Evolutionary conservation across 1,140 invertebrate genomes (phyloP).

Genomic region (Hylyphantes graminicola): DNA sequence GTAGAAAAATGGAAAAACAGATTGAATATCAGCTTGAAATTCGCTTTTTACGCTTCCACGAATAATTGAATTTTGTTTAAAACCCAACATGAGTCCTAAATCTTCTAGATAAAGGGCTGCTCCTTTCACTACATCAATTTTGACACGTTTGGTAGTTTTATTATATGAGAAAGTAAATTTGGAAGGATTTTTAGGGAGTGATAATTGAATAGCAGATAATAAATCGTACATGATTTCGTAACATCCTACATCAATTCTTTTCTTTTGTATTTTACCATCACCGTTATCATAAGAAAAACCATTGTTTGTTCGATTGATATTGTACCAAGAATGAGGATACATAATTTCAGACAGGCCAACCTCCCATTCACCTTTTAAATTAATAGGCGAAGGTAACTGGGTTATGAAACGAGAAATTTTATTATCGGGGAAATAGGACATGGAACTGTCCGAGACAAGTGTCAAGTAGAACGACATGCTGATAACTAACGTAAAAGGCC

Average conservation of each 20-base stretch:
- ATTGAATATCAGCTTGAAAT: too few relatives aligned
- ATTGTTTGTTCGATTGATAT: background rate
- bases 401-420: conserved; percentile 5
- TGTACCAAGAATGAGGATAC: background rate
- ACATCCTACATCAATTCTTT: background rate
- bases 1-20: too few relatives aligned
- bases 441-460: background rate
- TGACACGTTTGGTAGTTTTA: too few relatives aligned
- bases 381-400: background rate
- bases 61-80: too few relatives aligned
- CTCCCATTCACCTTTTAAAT: background rate
- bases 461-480: background rate
- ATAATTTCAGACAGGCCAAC: background rate
- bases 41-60: too few relatives aligned
- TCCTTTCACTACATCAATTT: too few relatives aligned
- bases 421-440: conserved; percentile 6
- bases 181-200: too few relatives aligned
- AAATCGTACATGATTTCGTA: background rate
- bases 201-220: too few relatives aligned
- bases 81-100: too few relatives aligned
- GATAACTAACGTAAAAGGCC: background rate
- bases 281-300: background rate
- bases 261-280: background rate
- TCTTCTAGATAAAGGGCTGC: too few relatives aligned
- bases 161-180: too few relatives aligned